Evolutionary conservation across 2,888 invertebrate genomes (phyloP).

Genomic region (Pyrgus malvae): DNA sequence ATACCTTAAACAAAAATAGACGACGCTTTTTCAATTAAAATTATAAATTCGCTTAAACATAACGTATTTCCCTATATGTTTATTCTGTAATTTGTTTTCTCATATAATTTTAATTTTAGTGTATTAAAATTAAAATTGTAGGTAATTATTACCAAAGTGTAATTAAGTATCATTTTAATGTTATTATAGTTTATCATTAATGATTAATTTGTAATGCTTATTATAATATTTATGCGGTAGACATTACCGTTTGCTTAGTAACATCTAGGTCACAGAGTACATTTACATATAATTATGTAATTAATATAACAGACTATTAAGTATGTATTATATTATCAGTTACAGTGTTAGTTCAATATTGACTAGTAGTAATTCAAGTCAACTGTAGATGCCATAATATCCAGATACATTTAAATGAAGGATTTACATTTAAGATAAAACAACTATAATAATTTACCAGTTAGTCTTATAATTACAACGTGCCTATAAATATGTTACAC

Average conservation of each 20-base stretch:
- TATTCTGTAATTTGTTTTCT: conserved; percentile 43
- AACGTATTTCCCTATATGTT: conserved; percentile 30
- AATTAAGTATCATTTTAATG: conserved; percentile 72
- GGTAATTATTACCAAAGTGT: conserved; percentile 80
- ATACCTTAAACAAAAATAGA: conserved; percentile 34
- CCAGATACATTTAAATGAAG: conserved; percentile 22
- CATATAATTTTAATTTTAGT: conserved; percentile 57
- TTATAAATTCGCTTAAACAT: conserved; percentile 24
- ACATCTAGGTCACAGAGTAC: conserved; percentile 23
- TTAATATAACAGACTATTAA: conserved; percentile 35
- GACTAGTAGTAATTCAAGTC: conserved; percentile 26
- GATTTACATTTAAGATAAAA: conserved; percentile 15
- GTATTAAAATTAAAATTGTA: conserved; percentile 61
- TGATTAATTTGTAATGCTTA: conserved; percentile 29
- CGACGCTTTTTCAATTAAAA: conserved; percentile 32
- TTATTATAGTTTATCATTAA: conserved; percentile 38
- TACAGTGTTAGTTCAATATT: conserved; percentile 14
- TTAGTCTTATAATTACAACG: conserved; percentile 44
- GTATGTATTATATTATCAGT: conserved; percentile 4
- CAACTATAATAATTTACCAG: conserved; percentile 32
- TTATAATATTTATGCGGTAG: conserved; percentile 36
- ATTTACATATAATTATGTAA: conserved; percentile 32
- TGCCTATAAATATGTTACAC: conserved; percentile 58
- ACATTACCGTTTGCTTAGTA: conserved; percentile 32
- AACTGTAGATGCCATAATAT: conserved; percentile 42